phyloP scores from a whole-genome alignment of 2,113 vertebrate species.

The Myrmecobius fasciatus region DNA sequence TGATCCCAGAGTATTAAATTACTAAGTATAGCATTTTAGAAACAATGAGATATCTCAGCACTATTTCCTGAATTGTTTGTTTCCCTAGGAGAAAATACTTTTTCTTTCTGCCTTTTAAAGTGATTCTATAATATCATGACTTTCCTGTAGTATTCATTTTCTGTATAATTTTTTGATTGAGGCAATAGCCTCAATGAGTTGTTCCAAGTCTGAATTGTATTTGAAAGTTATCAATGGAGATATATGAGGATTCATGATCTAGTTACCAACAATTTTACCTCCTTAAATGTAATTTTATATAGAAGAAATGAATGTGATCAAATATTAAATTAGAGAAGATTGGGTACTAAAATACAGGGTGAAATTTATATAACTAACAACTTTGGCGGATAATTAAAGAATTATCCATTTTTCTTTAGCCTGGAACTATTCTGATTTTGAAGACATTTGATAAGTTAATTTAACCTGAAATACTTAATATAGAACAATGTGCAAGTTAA shows the following conservation, averaged over 20 bases:
- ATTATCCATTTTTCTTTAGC: neutral
- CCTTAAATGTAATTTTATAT: constrained; percentile 13
- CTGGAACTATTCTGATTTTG: neutral
- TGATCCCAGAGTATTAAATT: neutral
- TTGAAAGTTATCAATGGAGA: neutral
- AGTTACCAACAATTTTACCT: neutral
- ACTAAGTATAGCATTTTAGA: neutral
- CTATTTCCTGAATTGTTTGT: neutral
- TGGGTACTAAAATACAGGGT: neutral
- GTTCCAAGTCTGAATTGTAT: neutral
- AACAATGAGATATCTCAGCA: neutral
- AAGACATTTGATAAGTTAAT: neutral
- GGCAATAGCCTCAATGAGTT: neutral
- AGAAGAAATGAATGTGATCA: neutral
- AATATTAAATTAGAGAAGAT: constrained; percentile 10
- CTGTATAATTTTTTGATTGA: constrained; percentile 23
- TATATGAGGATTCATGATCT: neutral
- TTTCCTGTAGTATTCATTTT: constrained; percentile 20
- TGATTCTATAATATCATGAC: neutral
- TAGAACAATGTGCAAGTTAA: neutral
- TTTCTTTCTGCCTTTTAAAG: neutral
- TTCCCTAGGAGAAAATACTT: neutral
- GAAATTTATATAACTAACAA: constrained; percentile 22
- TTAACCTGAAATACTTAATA: constrained; percentile 33
- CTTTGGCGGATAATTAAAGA: neutral